A percentile compares a stretch with the other conserved stretches of the same genome.
These are phyloP conservation scores for Trichoplax adhaerens DNA, from an alignment of 37 sponge, comb jelly and placozoan species.

Conservation along the genomic window DNA sequence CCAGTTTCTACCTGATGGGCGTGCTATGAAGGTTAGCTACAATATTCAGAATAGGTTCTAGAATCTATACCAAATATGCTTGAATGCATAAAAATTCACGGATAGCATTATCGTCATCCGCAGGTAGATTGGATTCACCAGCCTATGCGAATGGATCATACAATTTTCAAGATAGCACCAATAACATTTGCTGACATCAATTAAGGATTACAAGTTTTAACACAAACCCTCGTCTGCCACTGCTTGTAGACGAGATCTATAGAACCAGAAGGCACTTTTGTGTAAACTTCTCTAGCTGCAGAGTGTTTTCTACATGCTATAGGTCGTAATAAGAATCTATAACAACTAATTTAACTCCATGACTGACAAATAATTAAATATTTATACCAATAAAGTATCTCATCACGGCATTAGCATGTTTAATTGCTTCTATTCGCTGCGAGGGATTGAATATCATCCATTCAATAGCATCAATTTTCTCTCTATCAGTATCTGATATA, in stretches of 20 bases:
- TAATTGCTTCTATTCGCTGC: slow-evolving; percentile 66
- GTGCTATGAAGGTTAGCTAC: neutral
- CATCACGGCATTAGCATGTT: slow-evolving; percentile 67
- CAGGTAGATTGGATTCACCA: slow-evolving; percentile 1
- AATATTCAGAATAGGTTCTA: neutral
- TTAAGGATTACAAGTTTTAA: too few species aligned
- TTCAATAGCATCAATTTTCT: slow-evolving; percentile 54
- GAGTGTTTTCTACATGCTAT: slow-evolving; percentile 19
- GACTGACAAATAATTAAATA: neutral
- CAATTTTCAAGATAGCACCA: too few species aligned
- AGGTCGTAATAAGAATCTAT: too few species aligned
- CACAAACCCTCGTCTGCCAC: slow-evolving; percentile 23
- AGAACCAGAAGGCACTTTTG: slow-evolving; percentile 41
- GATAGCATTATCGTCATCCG: slow-evolving; percentile 29
- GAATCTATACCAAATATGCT: slow-evolving; percentile 61
- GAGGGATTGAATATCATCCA: slow-evolving; percentile 81
- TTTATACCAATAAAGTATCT: slow-evolving; percentile 53
- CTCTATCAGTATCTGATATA: slow-evolving; percentile 25
- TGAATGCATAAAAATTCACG: slow-evolving; percentile 55
- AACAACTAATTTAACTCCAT: too few species aligned
- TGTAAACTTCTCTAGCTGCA: slow-evolving; percentile 45
- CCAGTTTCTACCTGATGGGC: too few species aligned
- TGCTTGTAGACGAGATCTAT: slow-evolving; percentile 22
- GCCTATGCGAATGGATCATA: too few species aligned
- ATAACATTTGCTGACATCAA: too few species aligned